A percentile compares a stretch with the other conserved stretches of the same genome.
phyloP scores from a whole-genome alignment of 2,113 vertebrate species.

The Gymnorhina tibicen region DNA sequence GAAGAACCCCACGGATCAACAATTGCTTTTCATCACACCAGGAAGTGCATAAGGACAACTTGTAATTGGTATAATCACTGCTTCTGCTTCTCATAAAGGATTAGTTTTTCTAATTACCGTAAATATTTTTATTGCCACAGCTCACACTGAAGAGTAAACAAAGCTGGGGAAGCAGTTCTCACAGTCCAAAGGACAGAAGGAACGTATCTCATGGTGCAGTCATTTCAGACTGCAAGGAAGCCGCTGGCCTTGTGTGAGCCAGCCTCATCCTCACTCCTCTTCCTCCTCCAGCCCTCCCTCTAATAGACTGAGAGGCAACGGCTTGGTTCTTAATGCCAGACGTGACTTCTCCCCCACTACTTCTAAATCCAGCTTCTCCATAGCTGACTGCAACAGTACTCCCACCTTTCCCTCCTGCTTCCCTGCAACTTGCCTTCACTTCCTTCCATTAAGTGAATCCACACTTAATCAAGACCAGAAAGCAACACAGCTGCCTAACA shows the following conservation, averaged over 20 bases:
- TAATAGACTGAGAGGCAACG: not conserved
- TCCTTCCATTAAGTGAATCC: not conserved
- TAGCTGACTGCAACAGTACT: not conserved
- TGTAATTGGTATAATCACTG: slow-evolving; percentile 27
- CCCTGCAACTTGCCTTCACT: not conserved
- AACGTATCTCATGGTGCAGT: not conserved
- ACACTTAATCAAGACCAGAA: not conserved
- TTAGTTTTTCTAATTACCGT: slow-evolving; percentile 39
- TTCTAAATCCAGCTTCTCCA: not conserved
- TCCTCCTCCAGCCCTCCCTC: not conserved
- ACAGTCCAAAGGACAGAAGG: not conserved
- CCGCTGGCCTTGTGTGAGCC: not conserved
- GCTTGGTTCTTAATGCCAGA: not conserved
- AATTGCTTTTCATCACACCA: slow-evolving; percentile 11
- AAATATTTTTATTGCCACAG: slow-evolving; percentile 50
- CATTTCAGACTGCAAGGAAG: not conserved
- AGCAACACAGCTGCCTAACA: not conserved
- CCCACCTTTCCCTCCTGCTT: not conserved
- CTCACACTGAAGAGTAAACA: slow-evolving; percentile 11
- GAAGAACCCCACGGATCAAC: not conserved
- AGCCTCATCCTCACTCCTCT: not conserved
- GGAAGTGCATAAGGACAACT: not conserved
- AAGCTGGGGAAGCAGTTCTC: not conserved
- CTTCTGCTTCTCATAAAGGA: slow-evolving; percentile 36
- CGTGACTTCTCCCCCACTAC: not conserved